These are phyloP conservation scores for Gavialis gangeticus DNA, from an alignment of 2,113 vertebrate species.

Conservation along the genomic window DNA sequence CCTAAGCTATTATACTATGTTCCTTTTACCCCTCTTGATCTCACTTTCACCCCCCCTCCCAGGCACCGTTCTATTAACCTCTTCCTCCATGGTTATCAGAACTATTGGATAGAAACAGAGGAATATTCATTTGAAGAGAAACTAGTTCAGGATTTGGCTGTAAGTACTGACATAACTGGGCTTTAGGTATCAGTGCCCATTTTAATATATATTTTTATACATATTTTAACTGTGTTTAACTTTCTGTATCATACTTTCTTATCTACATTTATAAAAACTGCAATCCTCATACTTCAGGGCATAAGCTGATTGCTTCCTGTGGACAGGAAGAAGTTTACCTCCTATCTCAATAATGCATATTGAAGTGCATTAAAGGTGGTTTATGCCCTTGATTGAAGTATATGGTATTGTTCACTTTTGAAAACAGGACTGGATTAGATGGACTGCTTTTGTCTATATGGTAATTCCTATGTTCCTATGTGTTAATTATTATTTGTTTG, in stretches of 20 bases:
- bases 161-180: conserved; percentile 88
- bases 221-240: conserved; percentile 5
- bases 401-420: background rate
- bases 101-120: conserved; percentile 99
- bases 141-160: conserved; percentile 99
- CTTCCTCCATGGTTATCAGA: conserved; percentile 99
- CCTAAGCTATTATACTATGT: conserved; percentile 78
- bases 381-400: background rate
- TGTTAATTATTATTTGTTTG: conserved; percentile 15
- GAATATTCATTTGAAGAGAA: conserved; percentile 99
- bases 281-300: conserved; percentile 34
- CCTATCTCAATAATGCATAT: background rate
- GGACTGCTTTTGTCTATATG: background rate
- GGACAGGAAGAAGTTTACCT: background rate
- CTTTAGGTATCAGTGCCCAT: conserved; percentile 36
- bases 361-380: background rate
- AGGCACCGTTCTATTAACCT: conserved; percentile 99
- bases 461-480: conserved; percentile 55
- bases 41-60: conserved; percentile 87
- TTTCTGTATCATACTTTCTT: conserved; percentile 13
- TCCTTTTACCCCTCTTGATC: conserved; percentile 86
- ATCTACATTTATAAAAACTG: conserved; percentile 24
- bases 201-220: conserved; percentile 48
- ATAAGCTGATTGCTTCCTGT: conserved; percentile 29
- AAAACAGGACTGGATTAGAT: conserved; percentile 14